Evolutionary conservation across 37 sponge, comb jelly and placozoan genomes (phyloP).

Genomic region (Oopsacas minuta): DNA sequence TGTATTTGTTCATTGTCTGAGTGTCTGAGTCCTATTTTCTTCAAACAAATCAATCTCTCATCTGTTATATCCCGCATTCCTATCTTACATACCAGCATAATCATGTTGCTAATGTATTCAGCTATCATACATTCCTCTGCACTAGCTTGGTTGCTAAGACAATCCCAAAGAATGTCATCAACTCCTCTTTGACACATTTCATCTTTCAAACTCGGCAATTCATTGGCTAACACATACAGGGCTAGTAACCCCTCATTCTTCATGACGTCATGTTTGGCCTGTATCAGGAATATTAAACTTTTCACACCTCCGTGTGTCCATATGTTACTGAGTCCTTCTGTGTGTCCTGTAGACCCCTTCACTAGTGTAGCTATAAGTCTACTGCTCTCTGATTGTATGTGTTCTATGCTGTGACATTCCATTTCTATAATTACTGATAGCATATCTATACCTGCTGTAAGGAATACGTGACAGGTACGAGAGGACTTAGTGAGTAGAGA

Average conservation of each 20-base stretch:
- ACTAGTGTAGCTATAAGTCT: not conserved
- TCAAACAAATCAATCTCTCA: not conserved
- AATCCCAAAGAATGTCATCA: not conserved
- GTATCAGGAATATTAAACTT: not conserved
- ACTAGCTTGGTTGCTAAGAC: not conserved
- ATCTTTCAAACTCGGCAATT: not conserved
- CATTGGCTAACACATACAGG: not conserved
- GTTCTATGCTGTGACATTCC: not conserved
- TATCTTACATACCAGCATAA: not conserved
- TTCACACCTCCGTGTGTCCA: not conserved
- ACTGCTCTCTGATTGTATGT: not conserved
- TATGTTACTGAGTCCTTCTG: not conserved
- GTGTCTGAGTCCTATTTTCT: not conserved
- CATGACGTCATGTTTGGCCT: conserved; percentile 13
- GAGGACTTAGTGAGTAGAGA: not conserved
- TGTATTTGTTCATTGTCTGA: not conserved
- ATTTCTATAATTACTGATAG: not conserved
- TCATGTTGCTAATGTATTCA: not conserved
- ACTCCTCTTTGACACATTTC: not conserved
- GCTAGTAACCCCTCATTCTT: not conserved
- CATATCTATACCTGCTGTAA: not conserved
- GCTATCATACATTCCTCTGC: not conserved
- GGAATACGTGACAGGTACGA: not conserved
- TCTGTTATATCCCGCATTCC: not conserved
- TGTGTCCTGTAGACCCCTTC: not conserved